These are phyloP conservation scores for Drosophila chauvacae DNA, from an alignment of 1,140 invertebrate genomes.

Conservation along the genomic window DNA sequence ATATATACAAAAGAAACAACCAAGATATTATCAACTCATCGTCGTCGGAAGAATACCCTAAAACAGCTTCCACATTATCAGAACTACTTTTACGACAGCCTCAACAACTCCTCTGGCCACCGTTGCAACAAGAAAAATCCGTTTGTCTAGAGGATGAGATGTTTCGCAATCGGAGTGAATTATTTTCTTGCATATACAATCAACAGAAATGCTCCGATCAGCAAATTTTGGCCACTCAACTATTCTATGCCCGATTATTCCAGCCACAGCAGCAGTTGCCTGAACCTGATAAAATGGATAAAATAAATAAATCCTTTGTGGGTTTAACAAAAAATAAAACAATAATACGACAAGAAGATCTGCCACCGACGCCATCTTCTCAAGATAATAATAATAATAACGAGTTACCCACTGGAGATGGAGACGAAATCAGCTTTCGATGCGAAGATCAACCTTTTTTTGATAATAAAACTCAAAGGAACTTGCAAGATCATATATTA, in stretches of 20 bases:
- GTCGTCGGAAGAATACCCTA: conserved; percentile 5
- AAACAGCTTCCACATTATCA: conserved; percentile 15
- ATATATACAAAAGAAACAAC: not conserved
- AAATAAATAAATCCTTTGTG: conserved; percentile 29
- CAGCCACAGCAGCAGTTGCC: conserved; percentile 45
- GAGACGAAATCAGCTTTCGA: conserved; percentile 17
- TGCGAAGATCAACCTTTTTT: conserved; percentile 17
- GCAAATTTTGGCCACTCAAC: conserved; percentile 61
- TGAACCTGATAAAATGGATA: conserved; percentile 16
- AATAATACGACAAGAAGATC: conserved; percentile 19
- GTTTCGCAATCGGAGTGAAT: conserved; percentile 26
- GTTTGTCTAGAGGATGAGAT: conserved; percentile 1
- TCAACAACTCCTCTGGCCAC: conserved; percentile 38
- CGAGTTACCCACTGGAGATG: conserved; percentile 27
- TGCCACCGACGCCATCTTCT: conserved; percentile 14
- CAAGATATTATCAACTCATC: not conserved
- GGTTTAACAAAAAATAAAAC: conserved; percentile 33
- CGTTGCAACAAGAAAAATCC: conserved; percentile 1
- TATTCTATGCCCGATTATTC: conserved; percentile 60
- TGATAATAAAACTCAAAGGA: conserved; percentile 7
- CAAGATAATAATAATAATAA: conserved; percentile 71
- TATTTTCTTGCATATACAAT: conserved; percentile 44
- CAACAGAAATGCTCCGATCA: conserved; percentile 46
- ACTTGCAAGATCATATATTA: conserved; percentile 7
- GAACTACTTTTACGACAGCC: conserved; percentile 55